A percentile compares a stretch with the other conserved stretches of the same genome.
Conservation (phyloP, 1,140 invertebrate species). For the Lepidurus arcticus region DNA sequence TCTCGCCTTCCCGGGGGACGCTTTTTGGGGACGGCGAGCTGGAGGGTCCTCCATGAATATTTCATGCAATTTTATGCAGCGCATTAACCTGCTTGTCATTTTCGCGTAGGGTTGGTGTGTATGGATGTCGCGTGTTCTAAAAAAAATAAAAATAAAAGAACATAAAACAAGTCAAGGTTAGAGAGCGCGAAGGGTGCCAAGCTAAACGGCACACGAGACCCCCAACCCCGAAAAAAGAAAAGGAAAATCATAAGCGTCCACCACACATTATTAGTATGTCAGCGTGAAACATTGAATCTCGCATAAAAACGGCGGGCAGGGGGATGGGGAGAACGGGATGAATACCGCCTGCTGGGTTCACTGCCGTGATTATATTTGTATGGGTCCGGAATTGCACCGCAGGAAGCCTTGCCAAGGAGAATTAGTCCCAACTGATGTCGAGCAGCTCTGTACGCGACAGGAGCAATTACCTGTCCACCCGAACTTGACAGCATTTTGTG, state of each 20-base stretch:
- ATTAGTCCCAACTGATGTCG: conserved; percentile 21
- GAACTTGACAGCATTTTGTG: conserved; percentile 18
- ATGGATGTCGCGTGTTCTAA: conserved; percentile 15
- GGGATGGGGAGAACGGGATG: not conserved
- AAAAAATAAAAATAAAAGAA: not conserved
- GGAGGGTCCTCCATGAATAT: conserved; percentile 26
- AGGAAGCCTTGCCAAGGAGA: conserved; percentile 21
- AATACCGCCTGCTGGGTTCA: conserved; percentile 20
- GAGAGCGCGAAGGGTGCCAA: not conserved
- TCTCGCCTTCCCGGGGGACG: not conserved
- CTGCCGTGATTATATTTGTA: conserved; percentile 22
- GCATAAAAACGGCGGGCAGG: not conserved
- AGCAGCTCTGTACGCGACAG: conserved; percentile 20
- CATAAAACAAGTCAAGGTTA: not conserved
- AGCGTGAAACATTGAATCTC: conserved; percentile 15
- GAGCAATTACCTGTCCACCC: conserved; percentile 20
- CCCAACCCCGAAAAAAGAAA: not conserved
- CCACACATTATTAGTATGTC: conserved; percentile 10
- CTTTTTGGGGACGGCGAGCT: not conserved
- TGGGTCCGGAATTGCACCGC: conserved; percentile 16
- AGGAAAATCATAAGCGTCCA: not conserved
- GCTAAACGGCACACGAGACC: too few species aligned
- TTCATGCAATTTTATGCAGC: conserved; percentile 32
- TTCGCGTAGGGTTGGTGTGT: conserved; percentile 22
- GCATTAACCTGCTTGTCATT: conserved; percentile 31